phyloP scores from a whole-genome alignment of 2,888 invertebrate genomes.

The Ectemnius lituratus region DNA sequence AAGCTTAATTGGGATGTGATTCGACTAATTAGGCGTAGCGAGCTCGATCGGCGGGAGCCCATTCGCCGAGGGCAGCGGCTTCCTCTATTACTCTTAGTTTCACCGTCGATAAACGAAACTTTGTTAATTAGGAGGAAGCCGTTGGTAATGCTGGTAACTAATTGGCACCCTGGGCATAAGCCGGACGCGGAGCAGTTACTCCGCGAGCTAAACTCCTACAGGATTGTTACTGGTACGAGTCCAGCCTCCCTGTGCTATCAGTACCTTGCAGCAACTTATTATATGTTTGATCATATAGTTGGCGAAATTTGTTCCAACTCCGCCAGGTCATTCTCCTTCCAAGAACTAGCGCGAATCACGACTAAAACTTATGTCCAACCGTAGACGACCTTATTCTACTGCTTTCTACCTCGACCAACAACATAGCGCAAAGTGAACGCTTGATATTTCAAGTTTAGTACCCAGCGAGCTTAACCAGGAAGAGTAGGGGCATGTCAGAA shows the following conservation, averaged over 20 bases:
- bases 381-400: too few relatives aligned
- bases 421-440: too few relatives aligned
- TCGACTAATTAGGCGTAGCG: constrained; percentile 59
- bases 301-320: constrained; percentile 21
- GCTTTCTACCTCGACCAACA: too few relatives aligned
- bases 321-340: neutral
- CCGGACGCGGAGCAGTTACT: constrained; percentile 51
- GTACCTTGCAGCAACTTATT: neutral
- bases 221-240: constrained; percentile 48
- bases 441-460: neutral
- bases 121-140: constrained; percentile 74
- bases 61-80: constrained; percentile 21
- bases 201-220: constrained; percentile 43
- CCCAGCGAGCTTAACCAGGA: constrained; percentile 34
- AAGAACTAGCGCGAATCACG: neutral
- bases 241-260: constrained; percentile 1
- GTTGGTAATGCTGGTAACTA: constrained; percentile 72
- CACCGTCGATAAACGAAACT: constrained; percentile 71
- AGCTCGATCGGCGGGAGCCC: constrained; percentile 45
- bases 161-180: constrained; percentile 71
- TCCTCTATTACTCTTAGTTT: constrained; percentile 44
- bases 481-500: constrained; percentile 40
- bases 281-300: constrained; percentile 28
- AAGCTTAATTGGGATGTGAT: constrained; percentile 62
- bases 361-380: neutral